Conservation (phyloP, 37 sponge, comb jelly and placozoan species). For the Bolinopsis microptera region DNA sequence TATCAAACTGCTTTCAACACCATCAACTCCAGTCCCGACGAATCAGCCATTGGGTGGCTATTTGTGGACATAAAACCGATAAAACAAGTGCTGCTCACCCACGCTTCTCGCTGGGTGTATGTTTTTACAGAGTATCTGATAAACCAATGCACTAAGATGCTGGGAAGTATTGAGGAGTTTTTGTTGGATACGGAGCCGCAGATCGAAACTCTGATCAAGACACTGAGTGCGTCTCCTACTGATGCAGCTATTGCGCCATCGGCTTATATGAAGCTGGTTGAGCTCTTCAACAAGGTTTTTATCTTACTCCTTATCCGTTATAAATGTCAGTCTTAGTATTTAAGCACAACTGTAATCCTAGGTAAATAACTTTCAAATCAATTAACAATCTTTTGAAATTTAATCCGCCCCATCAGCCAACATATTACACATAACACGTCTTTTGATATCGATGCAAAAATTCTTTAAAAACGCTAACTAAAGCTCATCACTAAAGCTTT, state of each 20-base stretch:
- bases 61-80: constrained; percentile 75
- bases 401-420: no score
- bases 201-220: constrained; percentile 73
- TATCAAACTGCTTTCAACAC: constrained; percentile 30
- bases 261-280: constrained; percentile 66
- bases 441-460: no score
- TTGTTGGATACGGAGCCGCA: constrained; percentile 77
- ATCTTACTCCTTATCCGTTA: not conserved
- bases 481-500: no score
- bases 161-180: constrained; percentile 71
- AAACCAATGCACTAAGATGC: constrained; percentile 62
- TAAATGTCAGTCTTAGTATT: not conserved
- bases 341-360: not conserved
- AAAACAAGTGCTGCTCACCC: constrained; percentile 74
- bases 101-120: constrained; percentile 77
- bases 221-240: constrained; percentile 53
- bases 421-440: no score
- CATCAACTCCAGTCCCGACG: not conserved
- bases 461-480: no score
- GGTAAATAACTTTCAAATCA: no score
- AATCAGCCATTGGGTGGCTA: constrained; percentile 77
- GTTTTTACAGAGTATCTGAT: constrained; percentile 77
- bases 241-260: constrained; percentile 64
- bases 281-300: constrained; percentile 66
- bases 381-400: no score